Evolutionary conservation across 2,797 vertebrate species (phyloP).

Genomic region (Micrastur ruficollis): DNA sequence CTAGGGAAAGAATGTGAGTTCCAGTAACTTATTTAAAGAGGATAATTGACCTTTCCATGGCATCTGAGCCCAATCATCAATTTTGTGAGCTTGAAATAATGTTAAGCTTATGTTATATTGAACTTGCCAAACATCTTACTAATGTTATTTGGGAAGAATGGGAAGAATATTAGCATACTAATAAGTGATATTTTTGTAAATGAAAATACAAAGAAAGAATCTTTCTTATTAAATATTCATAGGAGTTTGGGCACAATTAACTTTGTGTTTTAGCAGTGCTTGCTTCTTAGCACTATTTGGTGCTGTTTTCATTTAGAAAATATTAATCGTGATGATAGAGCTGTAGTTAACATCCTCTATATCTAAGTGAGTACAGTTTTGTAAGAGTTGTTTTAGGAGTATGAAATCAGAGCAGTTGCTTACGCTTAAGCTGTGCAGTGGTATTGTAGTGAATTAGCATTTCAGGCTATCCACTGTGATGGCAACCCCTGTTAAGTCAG

Average conservation of each 20-base stretch:
- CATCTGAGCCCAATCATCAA: neutral
- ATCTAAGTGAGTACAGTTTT: neutral
- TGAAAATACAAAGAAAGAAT: neutral
- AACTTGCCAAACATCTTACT: neutral
- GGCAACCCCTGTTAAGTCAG: slow-evolving; percentile 14
- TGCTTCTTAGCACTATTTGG: neutral
- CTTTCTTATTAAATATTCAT: neutral
- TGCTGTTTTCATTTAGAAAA: neutral
- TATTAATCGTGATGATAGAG: neutral
- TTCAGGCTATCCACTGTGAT: neutral
- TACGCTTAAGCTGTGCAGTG: neutral
- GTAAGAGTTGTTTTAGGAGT: neutral
- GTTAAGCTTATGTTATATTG: neutral
- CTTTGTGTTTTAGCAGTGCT: neutral
- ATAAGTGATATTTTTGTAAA: neutral
- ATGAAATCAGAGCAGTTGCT: neutral
- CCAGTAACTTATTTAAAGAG: slow-evolving; percentile 12
- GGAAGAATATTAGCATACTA: neutral
- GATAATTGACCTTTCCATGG: slow-evolving; percentile 18
- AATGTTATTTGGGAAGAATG: neutral
- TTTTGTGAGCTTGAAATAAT: slow-evolving; percentile 24
- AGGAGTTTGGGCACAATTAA: neutral
- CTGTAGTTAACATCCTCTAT: neutral
- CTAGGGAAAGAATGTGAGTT: neutral
- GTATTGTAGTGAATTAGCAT: neutral